Percentiles rank a stretch among this genome's conserved stretches.
phyloP scores from a whole-genome alignment of 2,113 vertebrate genomes.

The Rostratula benghalensis region DNA sequence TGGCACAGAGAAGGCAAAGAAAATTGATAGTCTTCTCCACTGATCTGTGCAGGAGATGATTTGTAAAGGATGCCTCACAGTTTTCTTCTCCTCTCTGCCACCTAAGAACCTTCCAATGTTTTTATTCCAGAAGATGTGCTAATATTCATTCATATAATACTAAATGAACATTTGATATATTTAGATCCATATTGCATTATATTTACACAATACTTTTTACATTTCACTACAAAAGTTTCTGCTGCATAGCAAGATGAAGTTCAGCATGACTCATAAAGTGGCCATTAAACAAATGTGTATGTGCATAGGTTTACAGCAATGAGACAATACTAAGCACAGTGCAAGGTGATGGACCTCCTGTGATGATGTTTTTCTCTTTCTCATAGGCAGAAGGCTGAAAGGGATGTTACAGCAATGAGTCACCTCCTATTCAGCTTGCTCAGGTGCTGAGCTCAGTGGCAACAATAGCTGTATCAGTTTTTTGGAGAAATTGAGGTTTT shows the following conservation, averaged over 20 bases:
- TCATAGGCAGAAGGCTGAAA: background rate
- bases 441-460: background rate
- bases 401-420: background rate
- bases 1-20: background rate
- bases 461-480: background rate
- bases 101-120: background rate
- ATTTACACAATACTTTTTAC: background rate
- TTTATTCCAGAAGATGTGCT: background rate
- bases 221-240: background rate
- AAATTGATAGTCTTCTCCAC: background rate
- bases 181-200: background rate
- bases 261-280: background rate
- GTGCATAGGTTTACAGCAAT: background rate
- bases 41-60: background rate
- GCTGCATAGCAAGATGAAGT: background rate
- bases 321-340: background rate
- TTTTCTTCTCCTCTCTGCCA: background rate
- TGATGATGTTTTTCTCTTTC: background rate
- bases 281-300: background rate
- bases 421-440: background rate
- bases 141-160: background rate
- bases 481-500: background rate
- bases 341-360: background rate
- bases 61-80: background rate
- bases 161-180: background rate